Evolutionary conservation across 35 echinoderm and acorn worm species (phyloP).

Genomic region (Patiria miniata): DNA sequence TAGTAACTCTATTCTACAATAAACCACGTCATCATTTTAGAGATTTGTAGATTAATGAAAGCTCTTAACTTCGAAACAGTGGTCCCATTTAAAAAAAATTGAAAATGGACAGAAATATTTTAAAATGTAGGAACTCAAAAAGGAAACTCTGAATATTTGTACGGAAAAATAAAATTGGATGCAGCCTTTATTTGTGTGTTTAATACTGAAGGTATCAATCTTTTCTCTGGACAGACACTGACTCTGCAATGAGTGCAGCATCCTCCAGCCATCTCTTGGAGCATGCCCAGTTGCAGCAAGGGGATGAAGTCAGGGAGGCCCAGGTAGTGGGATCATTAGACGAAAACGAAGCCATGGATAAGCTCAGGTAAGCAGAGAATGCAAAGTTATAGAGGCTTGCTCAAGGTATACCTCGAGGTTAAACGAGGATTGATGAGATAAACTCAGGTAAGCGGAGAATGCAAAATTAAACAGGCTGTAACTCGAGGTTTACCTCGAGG

Average conservation of each 20-base stretch:
- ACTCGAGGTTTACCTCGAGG: no score
- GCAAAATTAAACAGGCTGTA: no score
- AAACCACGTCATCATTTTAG: background rate
- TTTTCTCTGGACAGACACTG: background rate
- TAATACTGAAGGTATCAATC: background rate
- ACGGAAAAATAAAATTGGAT: background rate
- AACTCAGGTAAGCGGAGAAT: background rate
- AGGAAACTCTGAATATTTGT: no score
- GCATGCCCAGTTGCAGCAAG: background rate
- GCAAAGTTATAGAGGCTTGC: background rate
- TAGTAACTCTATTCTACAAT: background rate
- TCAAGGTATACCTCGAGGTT: background rate
- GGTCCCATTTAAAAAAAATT: no score
- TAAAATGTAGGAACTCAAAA: no score
- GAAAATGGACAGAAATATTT: no score
- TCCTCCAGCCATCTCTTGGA: background rate
- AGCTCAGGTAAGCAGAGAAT: background rate
- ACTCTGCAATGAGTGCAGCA: conserved; percentile 1
- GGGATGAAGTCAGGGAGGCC: conserved; percentile 10
- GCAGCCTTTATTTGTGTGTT: background rate
- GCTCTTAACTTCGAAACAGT: no score
- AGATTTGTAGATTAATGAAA: background rate
- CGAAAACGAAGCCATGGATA: conserved; percentile 19
- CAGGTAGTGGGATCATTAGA: background rate
- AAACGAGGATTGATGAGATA: background rate